Percentiles rank a stretch among this genome's conserved stretches.
These are phyloP conservation scores for Falco biarmicus DNA, from an alignment of 2,797 vertebrate species.

Conservation along the genomic window DNA sequence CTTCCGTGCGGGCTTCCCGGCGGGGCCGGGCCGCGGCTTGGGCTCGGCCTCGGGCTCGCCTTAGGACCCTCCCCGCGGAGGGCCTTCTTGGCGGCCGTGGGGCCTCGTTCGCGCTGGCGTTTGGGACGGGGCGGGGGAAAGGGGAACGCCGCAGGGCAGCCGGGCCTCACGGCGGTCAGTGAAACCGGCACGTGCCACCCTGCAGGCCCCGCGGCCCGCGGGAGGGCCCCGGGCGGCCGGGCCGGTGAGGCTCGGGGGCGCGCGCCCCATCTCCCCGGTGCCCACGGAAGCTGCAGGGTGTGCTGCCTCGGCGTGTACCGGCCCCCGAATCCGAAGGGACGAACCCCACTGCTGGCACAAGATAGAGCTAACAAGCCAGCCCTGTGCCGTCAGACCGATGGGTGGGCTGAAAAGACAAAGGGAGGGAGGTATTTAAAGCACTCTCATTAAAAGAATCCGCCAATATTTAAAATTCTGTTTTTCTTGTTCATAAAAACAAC, in stretches of 20 bases:
- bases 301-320: not conserved
- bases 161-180: fast-evolving
- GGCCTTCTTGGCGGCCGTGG: fast-evolving
- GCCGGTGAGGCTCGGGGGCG: fast-evolving
- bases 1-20: too few relatives aligned
- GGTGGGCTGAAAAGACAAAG: not conserved
- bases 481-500: not conserved
- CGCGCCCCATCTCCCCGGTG: fast-evolving
- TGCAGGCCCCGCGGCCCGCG: fast-evolving
- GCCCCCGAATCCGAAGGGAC: not conserved
- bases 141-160: fast-evolving
- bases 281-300: not conserved
- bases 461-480: not conserved
- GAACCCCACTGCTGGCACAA: not conserved
- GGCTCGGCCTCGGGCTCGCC: fast-evolving
- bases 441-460: not conserved
- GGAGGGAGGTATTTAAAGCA: not conserved
- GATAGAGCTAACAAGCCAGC: not conserved
- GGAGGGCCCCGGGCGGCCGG: fast-evolving
- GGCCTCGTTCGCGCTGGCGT: fast-evolving
- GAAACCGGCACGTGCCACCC: fast-evolving
- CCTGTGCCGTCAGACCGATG: not conserved
- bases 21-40: too few relatives aligned
- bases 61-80: fast-evolving
- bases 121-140: fast-evolving